Evolutionary conservation across 2,797 vertebrate species (phyloP).

Genomic region (Acanthurus lineatus): DNA sequence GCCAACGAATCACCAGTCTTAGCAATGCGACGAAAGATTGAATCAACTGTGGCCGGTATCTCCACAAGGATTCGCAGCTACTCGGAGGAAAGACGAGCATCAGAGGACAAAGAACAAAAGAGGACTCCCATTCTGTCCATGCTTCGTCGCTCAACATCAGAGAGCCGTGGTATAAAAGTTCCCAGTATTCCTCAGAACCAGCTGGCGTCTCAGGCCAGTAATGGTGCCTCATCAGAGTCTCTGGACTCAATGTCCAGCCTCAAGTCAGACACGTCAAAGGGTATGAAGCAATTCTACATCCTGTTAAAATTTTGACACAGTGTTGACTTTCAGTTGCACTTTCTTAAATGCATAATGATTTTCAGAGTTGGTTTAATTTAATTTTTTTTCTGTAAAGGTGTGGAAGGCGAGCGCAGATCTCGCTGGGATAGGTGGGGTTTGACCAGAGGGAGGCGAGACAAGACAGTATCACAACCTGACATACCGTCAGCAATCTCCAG

Average conservation of each 20-base stretch:
- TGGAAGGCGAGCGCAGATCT: conserved; percentile 85
- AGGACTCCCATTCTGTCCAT: conserved; percentile 91
- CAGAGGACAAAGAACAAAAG: conserved; percentile 83
- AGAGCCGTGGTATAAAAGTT: conserved; percentile 88
- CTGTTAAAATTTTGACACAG: neutral
- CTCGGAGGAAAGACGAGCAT: conserved; percentile 88
- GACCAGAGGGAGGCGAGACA: conserved; percentile 90
- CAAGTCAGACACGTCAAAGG: conserved; percentile 86
- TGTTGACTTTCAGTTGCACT: conserved; percentile 6
- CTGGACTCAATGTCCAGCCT: conserved; percentile 92
- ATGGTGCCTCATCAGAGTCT: conserved; percentile 91
- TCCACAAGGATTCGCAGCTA: conserved; percentile 93
- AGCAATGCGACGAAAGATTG: conserved; percentile 92
- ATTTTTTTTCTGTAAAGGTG: conserved; percentile 57
- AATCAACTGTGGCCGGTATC: conserved; percentile 92
- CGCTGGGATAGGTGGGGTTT: conserved; percentile 97
- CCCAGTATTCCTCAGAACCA: conserved; percentile 89
- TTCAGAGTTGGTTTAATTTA: neutral
- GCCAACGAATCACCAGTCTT: conserved; percentile 90
- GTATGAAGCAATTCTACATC: conserved; percentile 63
- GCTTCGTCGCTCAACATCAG: conserved; percentile 92
- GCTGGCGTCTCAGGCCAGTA: conserved; percentile 83
- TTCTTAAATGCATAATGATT: conserved; percentile 13
- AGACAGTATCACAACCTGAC: conserved; percentile 92
- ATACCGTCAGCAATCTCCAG: conserved; percentile 90